Base-by-base conservation (phyloP, 2,113 vertebrate species). In the Martes martes region DNA sequence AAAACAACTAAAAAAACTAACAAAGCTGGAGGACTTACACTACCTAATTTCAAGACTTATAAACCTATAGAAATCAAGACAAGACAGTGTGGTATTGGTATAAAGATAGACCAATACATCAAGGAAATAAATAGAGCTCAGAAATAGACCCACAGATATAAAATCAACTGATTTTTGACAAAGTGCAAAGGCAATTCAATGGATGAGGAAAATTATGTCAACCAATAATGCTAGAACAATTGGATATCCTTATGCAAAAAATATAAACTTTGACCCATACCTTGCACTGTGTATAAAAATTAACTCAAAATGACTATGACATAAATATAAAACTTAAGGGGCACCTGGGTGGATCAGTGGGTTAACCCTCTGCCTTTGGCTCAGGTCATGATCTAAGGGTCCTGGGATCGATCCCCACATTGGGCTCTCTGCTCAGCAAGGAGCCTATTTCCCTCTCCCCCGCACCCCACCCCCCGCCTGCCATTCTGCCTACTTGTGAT, bases 11-110 rank as follows among this genome's bases (percentile, higher is more conserved):
- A 89, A 88, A 86, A 74, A 52, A 78, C 28, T 4, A 81, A 59
- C 26, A 55, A 83, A 90, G 39, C 45, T 47, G 6, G 55, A 95
- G 11, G 18, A 84, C 15, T 89, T 90, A 36, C 1, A 52, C 45
- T 91, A 76, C 24, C 61, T 59, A 73, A 65, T 95, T 93, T 95
- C 6, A 89, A 85, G 63, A 80, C 52, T 95, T 74, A 71, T 31
- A 84, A 92, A 84, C 52, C 73, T 93, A 47, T 13, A 36, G 42
- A 83, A 89, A 71, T 92, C 59, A 89, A 78, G 78, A 61, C 4
- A 18, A 61, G 78, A 71, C 4, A 18, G 8, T n/a, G 45, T 57
- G 10, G 55, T 65, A 57, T 55, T 73, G 74, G n/a, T 81, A 28
- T 31, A 86, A 73, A 80, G 13, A 19, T 50, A 23, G 33, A 82